Evolutionary conservation across 2,113 vertebrate species (phyloP).

Genomic region (Bagarius yarrelli): DNA sequence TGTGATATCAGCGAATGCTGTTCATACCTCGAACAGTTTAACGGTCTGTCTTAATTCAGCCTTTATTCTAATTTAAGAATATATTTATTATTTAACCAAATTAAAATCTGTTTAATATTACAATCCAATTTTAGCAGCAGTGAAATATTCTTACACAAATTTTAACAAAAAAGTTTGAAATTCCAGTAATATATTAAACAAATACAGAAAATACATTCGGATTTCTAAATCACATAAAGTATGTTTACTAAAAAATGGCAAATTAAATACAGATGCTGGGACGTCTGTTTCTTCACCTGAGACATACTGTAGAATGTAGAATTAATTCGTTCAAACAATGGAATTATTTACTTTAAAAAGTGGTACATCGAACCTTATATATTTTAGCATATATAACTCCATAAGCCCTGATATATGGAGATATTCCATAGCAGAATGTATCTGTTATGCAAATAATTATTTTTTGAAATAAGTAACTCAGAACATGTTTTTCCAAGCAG

Average conservation of each 20-base stretch:
- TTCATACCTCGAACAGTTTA: neutral
- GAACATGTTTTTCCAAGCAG: neutral
- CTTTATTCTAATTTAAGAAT: neutral
- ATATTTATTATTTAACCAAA: neutral
- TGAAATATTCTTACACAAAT: neutral
- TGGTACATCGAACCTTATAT: neutral
- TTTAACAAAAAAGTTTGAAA: no score
- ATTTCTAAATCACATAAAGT: neutral
- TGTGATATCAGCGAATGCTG: neutral
- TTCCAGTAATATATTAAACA: no score
- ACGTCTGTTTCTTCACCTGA: neutral
- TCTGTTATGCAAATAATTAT: neutral
- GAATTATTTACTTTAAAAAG: neutral
- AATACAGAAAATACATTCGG: no score
- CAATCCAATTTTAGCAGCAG: neutral
- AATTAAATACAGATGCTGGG: neutral
- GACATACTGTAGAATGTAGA: neutral
- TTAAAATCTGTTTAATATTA: neutral
- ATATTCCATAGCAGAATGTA: constrained; percentile 4
- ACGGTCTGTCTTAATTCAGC: neutral
- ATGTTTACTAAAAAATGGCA: neutral
- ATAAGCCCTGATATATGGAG: neutral
- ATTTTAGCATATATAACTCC: neutral
- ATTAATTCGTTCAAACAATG: neutral
- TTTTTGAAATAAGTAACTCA: neutral